Conservation (phyloP, 2,888 invertebrate genomes). For the Dolichomitus sp. region DNA sequence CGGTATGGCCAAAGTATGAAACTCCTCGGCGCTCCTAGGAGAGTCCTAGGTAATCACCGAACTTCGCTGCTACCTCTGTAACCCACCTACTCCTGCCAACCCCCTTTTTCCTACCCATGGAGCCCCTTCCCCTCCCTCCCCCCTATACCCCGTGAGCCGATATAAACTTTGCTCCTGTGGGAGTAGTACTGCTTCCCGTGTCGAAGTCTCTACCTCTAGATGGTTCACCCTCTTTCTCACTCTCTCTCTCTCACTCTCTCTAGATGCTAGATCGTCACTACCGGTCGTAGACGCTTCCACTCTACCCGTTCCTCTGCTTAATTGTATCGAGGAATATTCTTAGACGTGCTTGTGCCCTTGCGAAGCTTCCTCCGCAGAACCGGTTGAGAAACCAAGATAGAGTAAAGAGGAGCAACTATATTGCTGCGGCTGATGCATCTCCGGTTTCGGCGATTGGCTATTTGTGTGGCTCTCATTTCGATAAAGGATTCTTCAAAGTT, state of each 20-base stretch:
- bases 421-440: neutral
- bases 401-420: neutral
- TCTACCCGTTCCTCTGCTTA: slow-evolving; percentile 34
- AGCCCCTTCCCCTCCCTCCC: slow-evolving; percentile 63
- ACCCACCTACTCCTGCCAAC: slow-evolving; percentile 75
- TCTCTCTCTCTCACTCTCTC: slow-evolving; percentile 16
- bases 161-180: slow-evolving; percentile 85
- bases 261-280: slow-evolving; percentile 43
- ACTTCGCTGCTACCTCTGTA: slow-evolving; percentile 85
- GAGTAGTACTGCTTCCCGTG: slow-evolving; percentile 80
- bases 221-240: neutral
- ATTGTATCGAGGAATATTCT: slow-evolving; percentile 64
- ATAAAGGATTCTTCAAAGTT: too few species aligned
- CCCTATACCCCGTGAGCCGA: slow-evolving; percentile 78
- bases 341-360: slow-evolving; percentile 35
- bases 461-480: neutral
- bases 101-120: slow-evolving; percentile 44
- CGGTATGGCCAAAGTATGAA: slow-evolving; percentile 84
- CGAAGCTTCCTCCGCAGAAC: slow-evolving; percentile 37
- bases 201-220: slow-evolving; percentile 39
- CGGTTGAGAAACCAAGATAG: slow-evolving; percentile 27
- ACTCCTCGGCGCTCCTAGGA: slow-evolving; percentile 83
- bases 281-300: slow-evolving; percentile 33
- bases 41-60: slow-evolving; percentile 86
- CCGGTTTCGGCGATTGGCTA: neutral